These are phyloP conservation scores for Smutsia gigantea DNA, from an alignment of 2,797 vertebrate species.

Conservation along the genomic window DNA sequence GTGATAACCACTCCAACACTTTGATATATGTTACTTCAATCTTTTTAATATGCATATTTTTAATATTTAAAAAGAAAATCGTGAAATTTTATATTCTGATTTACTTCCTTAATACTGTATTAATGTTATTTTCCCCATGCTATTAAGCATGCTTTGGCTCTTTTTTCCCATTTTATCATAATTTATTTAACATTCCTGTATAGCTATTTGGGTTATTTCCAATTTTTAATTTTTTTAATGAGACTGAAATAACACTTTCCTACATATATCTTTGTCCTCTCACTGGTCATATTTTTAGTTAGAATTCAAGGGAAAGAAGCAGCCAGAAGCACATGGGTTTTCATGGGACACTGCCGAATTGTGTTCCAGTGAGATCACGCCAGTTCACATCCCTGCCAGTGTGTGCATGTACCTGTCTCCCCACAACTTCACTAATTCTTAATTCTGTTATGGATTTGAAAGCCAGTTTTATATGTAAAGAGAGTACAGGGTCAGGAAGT, in stretches of 20 bases:
- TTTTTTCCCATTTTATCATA: neutral
- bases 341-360: neutral
- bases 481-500: neutral
- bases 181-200: neutral
- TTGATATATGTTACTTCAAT: neutral
- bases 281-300: neutral
- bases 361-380: neutral
- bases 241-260: neutral
- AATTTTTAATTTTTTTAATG: slow-evolving; percentile 24
- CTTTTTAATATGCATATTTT: neutral
- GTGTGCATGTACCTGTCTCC: neutral
- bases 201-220: neutral
- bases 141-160: neutral
- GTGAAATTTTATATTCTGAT: neutral
- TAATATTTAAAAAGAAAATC: slow-evolving; percentile 11
- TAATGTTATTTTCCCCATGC: neutral
- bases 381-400: neutral
- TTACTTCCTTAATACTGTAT: neutral
- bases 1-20: neutral
- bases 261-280: neutral
- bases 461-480: neutral
- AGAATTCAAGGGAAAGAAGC: neutral
- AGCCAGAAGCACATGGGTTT: neutral
- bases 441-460: neutral
- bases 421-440: neutral